Evolutionary conservation across 2,888 invertebrate genomes (phyloP).

Genomic region (Phortica okadai): DNA sequence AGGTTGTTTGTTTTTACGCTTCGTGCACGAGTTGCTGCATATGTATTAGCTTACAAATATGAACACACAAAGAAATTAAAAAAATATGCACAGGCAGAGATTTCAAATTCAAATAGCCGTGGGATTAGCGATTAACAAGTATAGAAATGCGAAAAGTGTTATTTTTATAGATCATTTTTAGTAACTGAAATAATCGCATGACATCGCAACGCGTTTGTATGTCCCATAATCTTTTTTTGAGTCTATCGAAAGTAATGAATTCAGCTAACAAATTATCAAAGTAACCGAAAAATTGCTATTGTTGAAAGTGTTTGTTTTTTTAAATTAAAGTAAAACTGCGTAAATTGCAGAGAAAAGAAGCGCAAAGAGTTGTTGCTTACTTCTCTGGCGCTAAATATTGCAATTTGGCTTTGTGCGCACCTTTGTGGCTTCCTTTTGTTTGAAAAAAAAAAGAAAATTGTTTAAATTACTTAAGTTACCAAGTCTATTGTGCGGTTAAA

Average conservation of each 20-base stretch:
- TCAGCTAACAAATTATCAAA: constrained; percentile 15
- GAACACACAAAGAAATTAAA: background rate
- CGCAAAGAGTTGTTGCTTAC: constrained; percentile 22
- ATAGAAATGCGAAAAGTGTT: background rate
- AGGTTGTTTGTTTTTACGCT: constrained; percentile 22
- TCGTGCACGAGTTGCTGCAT: background rate
- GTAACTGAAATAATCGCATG: no score
- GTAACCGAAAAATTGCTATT: constrained; percentile 10
- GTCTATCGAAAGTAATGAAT: background rate
- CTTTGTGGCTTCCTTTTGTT: constrained; percentile 59
- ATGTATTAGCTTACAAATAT: constrained; percentile 11
- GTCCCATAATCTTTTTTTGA: no score
- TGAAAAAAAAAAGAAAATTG: constrained; percentile 4
- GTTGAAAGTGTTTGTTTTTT: constrained; percentile 45
- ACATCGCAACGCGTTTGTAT: no score
- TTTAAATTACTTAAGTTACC: constrained; percentile 11
- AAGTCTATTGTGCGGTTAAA: constrained; percentile 11
- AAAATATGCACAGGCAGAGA: background rate
- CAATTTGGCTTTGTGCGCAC: constrained; percentile 46
- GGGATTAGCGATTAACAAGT: constrained; percentile 37
- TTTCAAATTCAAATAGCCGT: constrained; percentile 11
- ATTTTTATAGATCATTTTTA: no score
- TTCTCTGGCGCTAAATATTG: constrained; percentile 40
- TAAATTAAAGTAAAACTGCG: constrained; percentile 64
- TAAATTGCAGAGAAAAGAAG: constrained; percentile 10